Conservation (phyloP, 1,140 invertebrate genomes). For the Rhysida immarginata region DNA sequence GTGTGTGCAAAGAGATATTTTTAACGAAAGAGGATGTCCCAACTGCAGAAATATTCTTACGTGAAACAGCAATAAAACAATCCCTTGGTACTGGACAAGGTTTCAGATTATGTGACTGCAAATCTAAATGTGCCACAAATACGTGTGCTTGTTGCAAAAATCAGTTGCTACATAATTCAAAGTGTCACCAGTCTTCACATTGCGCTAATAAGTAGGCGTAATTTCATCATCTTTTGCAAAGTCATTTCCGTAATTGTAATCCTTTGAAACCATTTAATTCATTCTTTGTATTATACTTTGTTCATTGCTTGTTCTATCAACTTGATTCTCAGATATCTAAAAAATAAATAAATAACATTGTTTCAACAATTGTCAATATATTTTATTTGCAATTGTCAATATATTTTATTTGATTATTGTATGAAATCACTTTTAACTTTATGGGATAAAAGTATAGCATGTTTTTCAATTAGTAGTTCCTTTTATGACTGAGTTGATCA, state of each 20-base stretch:
- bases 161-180: not conserved
- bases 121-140: not conserved
- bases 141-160: conserved; percentile 1
- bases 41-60: conserved; percentile 11
- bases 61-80: conserved; percentile 10
- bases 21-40: conserved; percentile 10
- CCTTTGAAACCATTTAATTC: conserved; percentile 1
- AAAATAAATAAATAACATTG: no score
- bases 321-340: no score
- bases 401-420: no score
- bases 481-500: no score
- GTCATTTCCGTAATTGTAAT: not conserved
- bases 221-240: not conserved
- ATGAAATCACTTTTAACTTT: no score
- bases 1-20: conserved; percentile 12
- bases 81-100: conserved; percentile 8
- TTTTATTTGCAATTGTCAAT: no score
- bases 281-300: not conserved
- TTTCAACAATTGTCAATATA: no score
- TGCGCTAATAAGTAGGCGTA: conserved; percentile 1
- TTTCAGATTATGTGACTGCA: conserved; percentile 8
- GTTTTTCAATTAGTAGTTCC: no score
- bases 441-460: no score
- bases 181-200: conserved; percentile 1
- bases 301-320: not conserved